Percentiles rank a stretch among this genome's conserved stretches.
These are phyloP conservation scores for Brachyrhaphis roseni DNA, from an alignment of 2,797 vertebrate genomes.

Conservation along the genomic window DNA sequence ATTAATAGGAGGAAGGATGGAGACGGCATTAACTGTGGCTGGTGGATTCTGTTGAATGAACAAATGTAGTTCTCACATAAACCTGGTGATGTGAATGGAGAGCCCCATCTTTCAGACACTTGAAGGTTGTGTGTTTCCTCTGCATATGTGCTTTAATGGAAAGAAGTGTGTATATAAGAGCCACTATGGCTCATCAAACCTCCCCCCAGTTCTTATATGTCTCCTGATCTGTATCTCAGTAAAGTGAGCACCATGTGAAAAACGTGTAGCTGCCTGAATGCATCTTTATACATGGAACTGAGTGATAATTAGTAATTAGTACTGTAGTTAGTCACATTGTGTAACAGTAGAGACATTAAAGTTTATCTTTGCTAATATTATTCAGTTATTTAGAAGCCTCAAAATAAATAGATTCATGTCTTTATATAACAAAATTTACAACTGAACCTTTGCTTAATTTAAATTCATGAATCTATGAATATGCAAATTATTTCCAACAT, in stretches of 20 bases:
- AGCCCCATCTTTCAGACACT: neutral
- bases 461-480: neutral
- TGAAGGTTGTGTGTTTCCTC: neutral
- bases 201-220: slow-evolving; percentile 25
- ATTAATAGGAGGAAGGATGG: too few relatives aligned
- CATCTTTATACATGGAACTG: slow-evolving; percentile 25
- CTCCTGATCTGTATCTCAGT: slow-evolving; percentile 50
- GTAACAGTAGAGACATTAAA: neutral
- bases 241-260: slow-evolving; percentile 6
- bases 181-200: slow-evolving; percentile 36
- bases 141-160: neutral
- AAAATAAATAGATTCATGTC: neutral
- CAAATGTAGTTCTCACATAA: too few relatives aligned
- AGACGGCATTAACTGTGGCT: too few relatives aligned
- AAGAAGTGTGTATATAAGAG: neutral
- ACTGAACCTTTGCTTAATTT: neutral
- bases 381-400: neutral
- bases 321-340: neutral
- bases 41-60: too few relatives aligned
- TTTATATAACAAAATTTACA: neutral
- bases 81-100: neutral
- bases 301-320: neutral
- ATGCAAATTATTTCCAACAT: neutral
- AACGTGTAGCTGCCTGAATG: slow-evolving; percentile 16
- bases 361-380: neutral